Evolutionary conservation across 2,888 invertebrate species (phyloP).

Genomic region (Crepidodera aurea): DNA sequence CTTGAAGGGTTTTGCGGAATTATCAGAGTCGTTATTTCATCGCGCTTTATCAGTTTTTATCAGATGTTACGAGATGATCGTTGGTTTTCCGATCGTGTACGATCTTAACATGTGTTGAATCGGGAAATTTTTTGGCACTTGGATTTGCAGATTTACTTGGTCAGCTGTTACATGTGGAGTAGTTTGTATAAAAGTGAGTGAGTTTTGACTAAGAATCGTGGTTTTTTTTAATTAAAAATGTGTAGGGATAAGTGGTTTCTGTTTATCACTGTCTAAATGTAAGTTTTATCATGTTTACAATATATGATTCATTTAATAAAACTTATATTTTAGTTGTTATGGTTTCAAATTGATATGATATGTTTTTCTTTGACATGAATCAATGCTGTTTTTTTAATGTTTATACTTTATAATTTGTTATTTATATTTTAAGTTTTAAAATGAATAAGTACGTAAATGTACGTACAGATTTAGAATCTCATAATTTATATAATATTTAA

Average conservation of each 20-base stretch:
- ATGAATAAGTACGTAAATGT: no score
- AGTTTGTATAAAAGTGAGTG: background rate
- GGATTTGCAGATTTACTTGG: conserved; percentile 24
- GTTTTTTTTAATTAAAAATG: conserved; percentile 24
- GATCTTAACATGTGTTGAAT: conserved; percentile 12
- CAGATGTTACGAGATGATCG: background rate
- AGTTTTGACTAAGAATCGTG: conserved; percentile 13
- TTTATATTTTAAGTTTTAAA: no score
- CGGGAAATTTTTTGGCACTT: conserved; percentile 13
- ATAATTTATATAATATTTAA: no score
- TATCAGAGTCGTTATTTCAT: no score
- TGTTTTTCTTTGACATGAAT: no score
- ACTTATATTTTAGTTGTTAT: no score
- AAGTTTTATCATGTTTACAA: conserved; percentile 5
- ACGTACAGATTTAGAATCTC: no score
- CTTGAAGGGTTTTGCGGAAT: background rate
- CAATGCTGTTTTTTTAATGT: no score
- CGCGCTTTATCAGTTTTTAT: background rate
- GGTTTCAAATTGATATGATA: no score
- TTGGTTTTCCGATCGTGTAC: background rate
- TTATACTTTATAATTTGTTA: no score
- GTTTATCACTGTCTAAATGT: conserved; percentile 17
- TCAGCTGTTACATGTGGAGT: conserved; percentile 33
- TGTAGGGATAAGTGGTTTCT: conserved; percentile 28
- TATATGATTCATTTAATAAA: background rate